A percentile compares a stretch with the other conserved stretches of the same genome.
phyloP scores from a whole-genome alignment of 2,888 invertebrate genomes.

The Geophilus truncorum region DNA sequence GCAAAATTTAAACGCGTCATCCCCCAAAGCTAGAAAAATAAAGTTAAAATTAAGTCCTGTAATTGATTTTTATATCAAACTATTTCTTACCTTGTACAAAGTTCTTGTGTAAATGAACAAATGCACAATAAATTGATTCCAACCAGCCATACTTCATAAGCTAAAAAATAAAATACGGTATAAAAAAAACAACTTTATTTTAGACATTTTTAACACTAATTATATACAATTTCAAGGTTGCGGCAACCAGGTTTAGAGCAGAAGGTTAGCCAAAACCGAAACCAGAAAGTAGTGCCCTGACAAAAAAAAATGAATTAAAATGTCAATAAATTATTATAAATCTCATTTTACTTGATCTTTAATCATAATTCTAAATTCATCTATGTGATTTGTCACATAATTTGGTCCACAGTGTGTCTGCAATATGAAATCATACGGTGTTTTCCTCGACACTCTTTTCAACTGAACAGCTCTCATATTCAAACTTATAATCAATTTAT shows the following conservation, averaged over 20 bases:
- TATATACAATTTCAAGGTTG: not conserved
- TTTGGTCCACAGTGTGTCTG: not conserved
- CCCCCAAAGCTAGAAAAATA: not conserved
- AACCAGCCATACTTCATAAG: not conserved
- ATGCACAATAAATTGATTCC: not conserved
- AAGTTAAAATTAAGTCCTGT: not conserved
- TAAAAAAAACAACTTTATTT: not conserved
- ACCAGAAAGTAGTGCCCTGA: not conserved
- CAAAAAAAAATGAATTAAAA: not conserved
- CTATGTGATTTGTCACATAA: not conserved
- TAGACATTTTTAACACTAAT: not conserved
- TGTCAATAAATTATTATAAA: not conserved
- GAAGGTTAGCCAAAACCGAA: not conserved
- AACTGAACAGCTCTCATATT: not conserved
- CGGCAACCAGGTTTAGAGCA: not conserved
- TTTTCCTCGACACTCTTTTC: not conserved
- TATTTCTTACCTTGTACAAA: not conserved
- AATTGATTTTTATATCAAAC: not conserved
- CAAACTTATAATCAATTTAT: too few relatives aligned
- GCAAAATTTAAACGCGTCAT: not conserved
- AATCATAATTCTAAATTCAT: not conserved
- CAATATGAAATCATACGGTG: not conserved
- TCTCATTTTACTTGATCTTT: not conserved
- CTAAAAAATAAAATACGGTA: too few relatives aligned
- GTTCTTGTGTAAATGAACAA: not conserved